Conservation (phyloP, 1,140 invertebrate species). For the Augochlora pura region DNA sequence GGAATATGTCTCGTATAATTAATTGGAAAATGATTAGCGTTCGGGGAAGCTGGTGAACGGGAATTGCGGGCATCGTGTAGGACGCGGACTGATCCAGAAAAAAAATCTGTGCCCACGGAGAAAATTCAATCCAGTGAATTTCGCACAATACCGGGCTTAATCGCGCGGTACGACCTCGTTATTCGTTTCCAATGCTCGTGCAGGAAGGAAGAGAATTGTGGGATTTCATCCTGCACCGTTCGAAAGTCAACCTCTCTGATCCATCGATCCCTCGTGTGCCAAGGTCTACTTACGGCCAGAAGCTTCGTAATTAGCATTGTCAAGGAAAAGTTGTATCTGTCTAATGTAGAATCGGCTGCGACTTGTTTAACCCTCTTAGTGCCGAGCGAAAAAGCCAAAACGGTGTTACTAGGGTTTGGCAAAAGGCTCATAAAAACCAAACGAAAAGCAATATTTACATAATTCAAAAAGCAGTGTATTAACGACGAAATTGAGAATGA, state of each 20-base stretch:
- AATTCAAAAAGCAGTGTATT: too few relatives aligned
- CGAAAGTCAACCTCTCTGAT: background rate
- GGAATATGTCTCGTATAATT: background rate
- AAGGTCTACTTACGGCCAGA: background rate
- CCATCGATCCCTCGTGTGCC: background rate
- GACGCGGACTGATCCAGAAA: background rate
- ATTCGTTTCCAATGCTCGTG: too few relatives aligned
- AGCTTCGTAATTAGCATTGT: background rate
- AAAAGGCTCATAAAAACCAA: too few relatives aligned
- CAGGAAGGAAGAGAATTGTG: background rate
- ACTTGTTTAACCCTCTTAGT: too few relatives aligned
- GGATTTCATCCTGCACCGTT: background rate
- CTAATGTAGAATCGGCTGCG: too few relatives aligned
- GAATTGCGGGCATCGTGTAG: too few relatives aligned
- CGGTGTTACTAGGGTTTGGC: too few relatives aligned
- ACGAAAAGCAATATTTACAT: too few relatives aligned
- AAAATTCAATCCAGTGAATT: background rate
- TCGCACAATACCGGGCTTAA: background rate
- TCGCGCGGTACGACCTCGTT: slow-evolving; percentile 1
- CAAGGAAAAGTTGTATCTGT: background rate
- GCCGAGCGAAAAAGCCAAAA: too few relatives aligned
- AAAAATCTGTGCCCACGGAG: background rate
- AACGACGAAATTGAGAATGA: too few relatives aligned
- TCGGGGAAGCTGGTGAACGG: too few relatives aligned
- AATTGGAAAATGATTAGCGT: background rate